Evolutionary conservation across 2,888 invertebrate species (phyloP).

Genomic region (Eupithecia exiguata): DNA sequence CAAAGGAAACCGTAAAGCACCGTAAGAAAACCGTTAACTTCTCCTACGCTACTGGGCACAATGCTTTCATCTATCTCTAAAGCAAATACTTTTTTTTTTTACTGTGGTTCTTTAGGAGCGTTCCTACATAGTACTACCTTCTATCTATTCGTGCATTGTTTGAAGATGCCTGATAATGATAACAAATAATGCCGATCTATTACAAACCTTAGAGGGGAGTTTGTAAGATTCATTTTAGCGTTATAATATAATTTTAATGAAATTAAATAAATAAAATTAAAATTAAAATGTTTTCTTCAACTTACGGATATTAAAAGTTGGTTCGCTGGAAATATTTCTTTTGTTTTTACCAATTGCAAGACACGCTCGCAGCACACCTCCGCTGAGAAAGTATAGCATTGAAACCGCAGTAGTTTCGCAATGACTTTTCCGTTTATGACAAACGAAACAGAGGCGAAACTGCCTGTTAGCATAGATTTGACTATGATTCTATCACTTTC

Average conservation of each 20-base stretch:
- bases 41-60: conserved; percentile 47
- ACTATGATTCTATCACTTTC: too few relatives aligned
- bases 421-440: too few relatives aligned
- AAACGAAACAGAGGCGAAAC: too few relatives aligned
- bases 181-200: conserved; percentile 13
- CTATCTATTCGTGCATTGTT: conserved; percentile 26
- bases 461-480: too few relatives aligned
- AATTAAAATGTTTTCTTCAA: not conserved
- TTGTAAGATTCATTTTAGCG: not conserved
- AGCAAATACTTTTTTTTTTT: too few relatives aligned
- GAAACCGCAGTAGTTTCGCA: too few relatives aligned
- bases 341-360: not conserved
- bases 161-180: conserved; percentile 21
- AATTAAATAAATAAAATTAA: too few relatives aligned
- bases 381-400: too few relatives aligned
- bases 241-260: not conserved
- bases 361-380: not conserved
- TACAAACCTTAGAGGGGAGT: conserved; percentile 5
- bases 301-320: not conserved
- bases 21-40: not conserved
- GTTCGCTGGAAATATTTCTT: not conserved
- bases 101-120: conserved; percentile 46
- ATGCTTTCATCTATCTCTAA: conserved; percentile 64
- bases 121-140: conserved; percentile 30
- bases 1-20: too few relatives aligned